Evolutionary conservation across 2,797 vertebrate species (phyloP).

Genomic region (Notamacropus eugenii): DNA sequence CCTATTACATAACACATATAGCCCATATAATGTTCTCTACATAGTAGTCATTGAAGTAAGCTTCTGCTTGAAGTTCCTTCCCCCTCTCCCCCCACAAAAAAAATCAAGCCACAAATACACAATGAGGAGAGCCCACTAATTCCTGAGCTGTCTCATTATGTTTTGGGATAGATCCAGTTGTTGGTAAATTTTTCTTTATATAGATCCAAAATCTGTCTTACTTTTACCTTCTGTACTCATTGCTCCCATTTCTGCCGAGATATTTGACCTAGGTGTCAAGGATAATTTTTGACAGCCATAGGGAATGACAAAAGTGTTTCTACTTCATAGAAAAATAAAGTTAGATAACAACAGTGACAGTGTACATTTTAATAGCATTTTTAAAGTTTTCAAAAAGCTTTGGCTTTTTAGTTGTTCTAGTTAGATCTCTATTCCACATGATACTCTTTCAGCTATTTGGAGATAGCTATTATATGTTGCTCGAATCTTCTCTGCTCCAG

Average conservation of each 20-base stretch:
- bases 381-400: neutral
- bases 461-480: no score
- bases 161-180: no score
- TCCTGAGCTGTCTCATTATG: neutral
- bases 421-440: neutral
- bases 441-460: no score
- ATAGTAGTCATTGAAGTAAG: neutral
- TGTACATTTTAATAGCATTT: neutral
- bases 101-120: no score
- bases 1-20: neutral
- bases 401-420: neutral
- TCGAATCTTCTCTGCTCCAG: no score
- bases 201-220: neutral
- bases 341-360: neutral
- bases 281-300: neutral
- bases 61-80: neutral
- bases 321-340: neutral
- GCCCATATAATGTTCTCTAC: neutral
- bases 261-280: neutral
- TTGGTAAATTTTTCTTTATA: no score
- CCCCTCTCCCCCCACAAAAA: no score
- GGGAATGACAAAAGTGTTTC: neutral
- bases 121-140: neutral
- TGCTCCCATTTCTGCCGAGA: neutral
- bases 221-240: neutral